A percentile compares a stretch with the other conserved stretches of the same genome.
These are phyloP conservation scores for Thecophora atra DNA, from an alignment of 2,888 invertebrate genomes.

Conservation along the genomic window DNA sequence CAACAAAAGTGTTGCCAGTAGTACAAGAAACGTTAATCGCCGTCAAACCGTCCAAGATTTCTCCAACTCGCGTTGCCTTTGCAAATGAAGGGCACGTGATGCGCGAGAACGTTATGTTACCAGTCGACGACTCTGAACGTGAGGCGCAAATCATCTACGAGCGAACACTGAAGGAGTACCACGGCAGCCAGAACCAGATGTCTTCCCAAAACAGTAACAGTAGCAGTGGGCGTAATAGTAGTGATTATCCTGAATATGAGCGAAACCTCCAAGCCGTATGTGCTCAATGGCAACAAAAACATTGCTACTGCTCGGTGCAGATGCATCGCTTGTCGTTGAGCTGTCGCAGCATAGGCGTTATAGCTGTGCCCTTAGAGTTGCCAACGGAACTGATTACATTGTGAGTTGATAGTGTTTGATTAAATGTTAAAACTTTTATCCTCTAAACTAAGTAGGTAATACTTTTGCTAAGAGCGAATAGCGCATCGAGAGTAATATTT, in stretches of 20 bases:
- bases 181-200: slow-evolving; percentile 39
- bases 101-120: slow-evolving; percentile 63
- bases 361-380: slow-evolving; percentile 62
- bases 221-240: not conserved
- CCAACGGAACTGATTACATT: slow-evolving; percentile 59
- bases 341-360: slow-evolving; percentile 62
- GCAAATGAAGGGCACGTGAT: slow-evolving; percentile 47
- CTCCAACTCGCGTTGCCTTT: slow-evolving; percentile 10
- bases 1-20: not conserved
- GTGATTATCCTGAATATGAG: not conserved
- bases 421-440: not conserved
- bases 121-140: slow-evolving; percentile 62
- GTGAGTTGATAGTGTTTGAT: slow-evolving; percentile 56
- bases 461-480: no score
- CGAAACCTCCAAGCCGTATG: slow-evolving; percentile 57
- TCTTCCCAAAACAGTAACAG: slow-evolving; percentile 31
- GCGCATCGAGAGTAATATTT: no score
- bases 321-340: slow-evolving; percentile 58
- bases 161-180: slow-evolving; percentile 62
- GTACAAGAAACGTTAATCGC: slow-evolving; percentile 21
- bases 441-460: no score
- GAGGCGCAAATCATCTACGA: slow-evolving; percentile 65
- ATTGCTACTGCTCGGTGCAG: slow-evolving; percentile 63
- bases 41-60: slow-evolving; percentile 29
- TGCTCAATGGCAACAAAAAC: slow-evolving; percentile 59